These are phyloP conservation scores for Dermatemys mawii DNA, from an alignment of 2,113 vertebrate species.

Conservation along the genomic window DNA sequence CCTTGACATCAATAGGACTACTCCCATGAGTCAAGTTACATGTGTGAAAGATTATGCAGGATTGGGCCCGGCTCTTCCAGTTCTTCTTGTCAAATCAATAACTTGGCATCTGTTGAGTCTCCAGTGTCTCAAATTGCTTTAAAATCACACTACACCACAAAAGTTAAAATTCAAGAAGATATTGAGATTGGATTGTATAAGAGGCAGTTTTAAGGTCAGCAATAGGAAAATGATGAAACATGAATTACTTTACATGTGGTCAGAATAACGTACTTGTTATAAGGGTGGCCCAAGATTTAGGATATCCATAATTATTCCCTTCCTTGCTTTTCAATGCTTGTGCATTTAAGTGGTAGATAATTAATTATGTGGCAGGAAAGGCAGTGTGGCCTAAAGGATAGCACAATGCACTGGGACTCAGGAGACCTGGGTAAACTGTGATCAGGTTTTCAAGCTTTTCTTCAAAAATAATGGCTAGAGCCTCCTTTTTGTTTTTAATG, in stretches of 20 bases:
- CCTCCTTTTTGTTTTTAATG: no score
- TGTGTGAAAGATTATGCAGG: background rate
- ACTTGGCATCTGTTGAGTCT: no score
- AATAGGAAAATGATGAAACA: background rate
- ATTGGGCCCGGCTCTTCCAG: background rate
- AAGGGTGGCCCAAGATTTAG: background rate
- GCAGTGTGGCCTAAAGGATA: background rate
- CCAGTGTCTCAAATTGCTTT: background rate
- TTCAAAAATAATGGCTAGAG: no score
- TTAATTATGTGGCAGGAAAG: background rate
- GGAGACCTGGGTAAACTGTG: no score
- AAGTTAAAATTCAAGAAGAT: background rate
- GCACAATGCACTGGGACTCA: no score
- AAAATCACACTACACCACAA: background rate
- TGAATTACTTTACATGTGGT: background rate
- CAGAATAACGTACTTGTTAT: constrained; percentile 15
- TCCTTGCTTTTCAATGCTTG: background rate
- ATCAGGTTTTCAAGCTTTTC: no score
- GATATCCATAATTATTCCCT: background rate
- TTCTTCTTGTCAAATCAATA: background rate
- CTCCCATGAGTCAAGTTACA: background rate
- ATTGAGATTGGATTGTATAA: background rate
- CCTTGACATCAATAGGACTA: background rate
- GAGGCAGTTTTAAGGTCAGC: background rate
- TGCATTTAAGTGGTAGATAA: background rate